These are phyloP conservation scores for Catamblyrhynchus diadema DNA, from an alignment of 2,797 vertebrate genomes.

Conservation along the genomic window DNA sequence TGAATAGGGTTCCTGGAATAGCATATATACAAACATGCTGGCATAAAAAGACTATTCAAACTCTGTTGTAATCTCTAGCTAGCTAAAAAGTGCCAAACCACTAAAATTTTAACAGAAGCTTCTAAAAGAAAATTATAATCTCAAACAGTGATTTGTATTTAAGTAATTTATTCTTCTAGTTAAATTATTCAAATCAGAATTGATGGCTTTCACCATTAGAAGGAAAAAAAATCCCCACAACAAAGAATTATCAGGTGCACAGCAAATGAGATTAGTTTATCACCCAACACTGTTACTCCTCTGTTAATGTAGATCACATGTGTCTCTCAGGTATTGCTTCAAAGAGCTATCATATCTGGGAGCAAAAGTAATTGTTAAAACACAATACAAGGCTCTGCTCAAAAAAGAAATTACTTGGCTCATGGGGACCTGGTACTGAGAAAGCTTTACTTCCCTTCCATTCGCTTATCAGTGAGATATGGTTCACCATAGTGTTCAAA, in stretches of 20 bases:
- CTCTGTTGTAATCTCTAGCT: background rate
- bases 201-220: background rate
- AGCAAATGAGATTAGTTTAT: constrained; percentile 56
- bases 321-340: constrained; percentile 9
- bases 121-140: constrained; percentile 3
- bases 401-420: constrained; percentile 19
- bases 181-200: constrained; percentile 34
- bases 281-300: background rate
- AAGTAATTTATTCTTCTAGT: constrained; percentile 37
- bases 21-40: background rate
- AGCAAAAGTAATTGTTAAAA: constrained; percentile 55
- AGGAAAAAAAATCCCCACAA: background rate
- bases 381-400: constrained; percentile 51
- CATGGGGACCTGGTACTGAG: background rate
- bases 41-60: background rate
- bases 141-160: background rate
- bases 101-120: background rate
- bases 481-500: background rate
- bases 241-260: constrained; percentile 32
- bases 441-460: background rate
- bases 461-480: constrained; percentile 23
- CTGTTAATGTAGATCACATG: background rate
- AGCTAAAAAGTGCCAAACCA: background rate
- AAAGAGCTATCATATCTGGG: constrained; percentile 51
- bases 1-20: background rate